phyloP scores from a whole-genome alignment of 64 coral and sea anemone genomes.

The Pocillopora damicornis region DNA sequence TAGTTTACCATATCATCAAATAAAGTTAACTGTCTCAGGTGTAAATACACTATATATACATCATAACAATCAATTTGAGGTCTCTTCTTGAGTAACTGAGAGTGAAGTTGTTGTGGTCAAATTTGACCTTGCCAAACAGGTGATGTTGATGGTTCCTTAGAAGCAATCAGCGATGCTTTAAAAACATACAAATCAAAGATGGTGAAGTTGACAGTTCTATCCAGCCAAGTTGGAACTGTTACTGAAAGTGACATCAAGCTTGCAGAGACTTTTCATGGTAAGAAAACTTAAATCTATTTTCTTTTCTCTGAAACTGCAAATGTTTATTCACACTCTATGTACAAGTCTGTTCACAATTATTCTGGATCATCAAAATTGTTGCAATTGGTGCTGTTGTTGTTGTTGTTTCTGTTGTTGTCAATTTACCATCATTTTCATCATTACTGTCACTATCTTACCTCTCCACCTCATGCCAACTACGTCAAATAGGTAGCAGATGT shows the following conservation, averaged over 20 bases:
- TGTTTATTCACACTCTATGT: no score
- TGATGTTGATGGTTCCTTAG: conserved; percentile 67
- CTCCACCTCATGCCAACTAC: no score
- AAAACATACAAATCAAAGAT: conserved; percentile 65
- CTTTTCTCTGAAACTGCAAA: neutral
- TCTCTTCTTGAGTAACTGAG: no score
- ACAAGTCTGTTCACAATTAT: no score
- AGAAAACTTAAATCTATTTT: neutral
- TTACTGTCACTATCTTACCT: neutral
- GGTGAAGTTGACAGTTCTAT: conserved; percentile 47
- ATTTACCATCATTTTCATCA: neutral
- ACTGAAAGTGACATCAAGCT: conserved; percentile 57
- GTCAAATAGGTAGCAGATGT: no score
- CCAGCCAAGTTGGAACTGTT: conserved; percentile 42
- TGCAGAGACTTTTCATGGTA: conserved; percentile 64
- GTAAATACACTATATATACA: no score
- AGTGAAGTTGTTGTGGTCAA: no score
- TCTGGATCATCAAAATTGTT: no score
- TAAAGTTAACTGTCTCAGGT: no score
- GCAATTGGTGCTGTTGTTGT: no score
- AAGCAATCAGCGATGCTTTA: conserved; percentile 59
- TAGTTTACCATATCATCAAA: no score
- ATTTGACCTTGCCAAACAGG: conserved; percentile 1
- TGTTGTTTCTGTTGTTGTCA: neutral
- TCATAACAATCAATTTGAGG: no score